Percentiles rank a stretch among this genome's conserved stretches.
These are phyloP conservation scores for Clinocottus analis DNA, from an alignment of 2,113 vertebrate genomes.

Conservation along the genomic window DNA sequence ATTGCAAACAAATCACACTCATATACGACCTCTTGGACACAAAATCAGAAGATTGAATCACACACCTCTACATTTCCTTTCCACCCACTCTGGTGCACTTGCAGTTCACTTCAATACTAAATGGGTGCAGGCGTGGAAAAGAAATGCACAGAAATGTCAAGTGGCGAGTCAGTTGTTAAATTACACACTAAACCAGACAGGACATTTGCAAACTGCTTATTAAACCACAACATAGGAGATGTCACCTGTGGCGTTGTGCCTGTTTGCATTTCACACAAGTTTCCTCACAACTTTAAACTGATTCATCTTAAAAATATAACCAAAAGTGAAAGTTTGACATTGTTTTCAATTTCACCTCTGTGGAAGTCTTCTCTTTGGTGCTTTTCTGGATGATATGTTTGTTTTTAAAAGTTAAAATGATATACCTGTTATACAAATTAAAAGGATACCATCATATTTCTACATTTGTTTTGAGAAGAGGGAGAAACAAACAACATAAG, in stretches of 20 bases:
- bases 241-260: background rate
- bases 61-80: conserved; percentile 3
- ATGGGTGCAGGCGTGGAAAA: background rate
- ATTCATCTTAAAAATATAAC: background rate
- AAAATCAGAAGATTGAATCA: background rate
- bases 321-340: background rate
- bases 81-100: background rate
- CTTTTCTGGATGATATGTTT: background rate
- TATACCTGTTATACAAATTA: background rate
- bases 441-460: background rate
- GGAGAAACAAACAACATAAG: background rate
- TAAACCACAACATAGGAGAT: background rate
- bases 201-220: conserved; percentile 20
- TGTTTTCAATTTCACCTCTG: background rate
- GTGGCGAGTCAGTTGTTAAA: conserved; percentile 14
- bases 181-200: background rate
- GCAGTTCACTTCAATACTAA: conserved; percentile 29
- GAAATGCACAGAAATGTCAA: conserved; percentile 1
- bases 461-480: background rate
- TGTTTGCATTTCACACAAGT: background rate
- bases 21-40: conserved; percentile 9
- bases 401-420: background rate
- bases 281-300: background rate
- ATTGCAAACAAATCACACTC: conserved; percentile 32
- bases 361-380: background rate